phyloP scores from a whole-genome alignment of 2,113 vertebrate species.

The Haliaeetus leucogaster region DNA sequence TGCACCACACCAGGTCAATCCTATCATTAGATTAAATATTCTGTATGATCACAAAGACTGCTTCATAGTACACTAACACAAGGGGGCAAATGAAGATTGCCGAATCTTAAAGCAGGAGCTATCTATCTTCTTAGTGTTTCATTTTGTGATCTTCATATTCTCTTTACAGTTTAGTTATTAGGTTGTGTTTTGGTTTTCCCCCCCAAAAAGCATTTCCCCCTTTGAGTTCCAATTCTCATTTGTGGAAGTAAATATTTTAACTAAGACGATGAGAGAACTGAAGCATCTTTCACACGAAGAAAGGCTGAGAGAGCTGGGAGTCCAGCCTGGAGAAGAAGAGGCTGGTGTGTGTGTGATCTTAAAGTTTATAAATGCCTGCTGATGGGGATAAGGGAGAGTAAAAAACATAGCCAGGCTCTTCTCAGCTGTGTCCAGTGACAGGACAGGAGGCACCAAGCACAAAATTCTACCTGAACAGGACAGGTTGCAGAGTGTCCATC shows the following conservation, averaged over 20 bases:
- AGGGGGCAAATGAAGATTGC: slow-evolving; percentile 40
- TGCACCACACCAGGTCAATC: not conserved
- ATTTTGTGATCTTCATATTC: not conserved
- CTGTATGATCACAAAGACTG: not conserved
- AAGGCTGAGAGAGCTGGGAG: not conserved
- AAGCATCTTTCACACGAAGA: not conserved
- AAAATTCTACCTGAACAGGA: not conserved
- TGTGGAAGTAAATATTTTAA: not conserved
- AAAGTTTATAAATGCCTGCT: not conserved
- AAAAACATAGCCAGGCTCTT: not conserved
- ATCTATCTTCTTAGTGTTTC: not conserved
- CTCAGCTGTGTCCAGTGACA: not conserved
- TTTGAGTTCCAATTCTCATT: not conserved
- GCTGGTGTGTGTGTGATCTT: not conserved
- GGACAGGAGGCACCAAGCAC: not conserved
- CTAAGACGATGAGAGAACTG: not conserved
- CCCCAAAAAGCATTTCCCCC: not conserved
- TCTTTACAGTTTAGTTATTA: not conserved
- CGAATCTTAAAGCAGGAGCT: not conserved
- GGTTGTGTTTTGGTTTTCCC: not conserved
- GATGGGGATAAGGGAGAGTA: not conserved
- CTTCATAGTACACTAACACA: slow-evolving; percentile 20
- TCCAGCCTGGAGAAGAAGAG: not conserved
- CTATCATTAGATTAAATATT: not conserved
- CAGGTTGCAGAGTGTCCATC: not conserved